phyloP scores from a whole-genome alignment of 2,113 vertebrate species.

The Ancistrus triradiatus region DNA sequence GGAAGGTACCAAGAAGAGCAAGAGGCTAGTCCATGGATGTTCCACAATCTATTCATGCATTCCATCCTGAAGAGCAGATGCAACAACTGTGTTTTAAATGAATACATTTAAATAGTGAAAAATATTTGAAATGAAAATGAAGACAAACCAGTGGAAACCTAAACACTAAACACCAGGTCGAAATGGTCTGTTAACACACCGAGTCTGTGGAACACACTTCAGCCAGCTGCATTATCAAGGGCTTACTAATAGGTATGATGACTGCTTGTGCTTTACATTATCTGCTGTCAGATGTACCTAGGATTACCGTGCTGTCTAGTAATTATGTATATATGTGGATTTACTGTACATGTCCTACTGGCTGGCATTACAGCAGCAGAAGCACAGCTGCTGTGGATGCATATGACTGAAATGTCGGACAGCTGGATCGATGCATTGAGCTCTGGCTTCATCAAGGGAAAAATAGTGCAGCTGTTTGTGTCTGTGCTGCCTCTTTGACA shows the following conservation, averaged over 20 bases:
- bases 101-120: too few relatives aligned
- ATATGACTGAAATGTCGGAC: background rate
- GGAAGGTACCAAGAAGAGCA: too few relatives aligned
- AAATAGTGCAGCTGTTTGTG: conserved; percentile 3
- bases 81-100: too few relatives aligned
- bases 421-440: conserved; percentile 26
- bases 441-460: conserved; percentile 8
- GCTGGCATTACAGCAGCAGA: background rate
- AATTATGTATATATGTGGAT: background rate
- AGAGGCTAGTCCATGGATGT: too few relatives aligned
- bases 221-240: too few relatives aligned
- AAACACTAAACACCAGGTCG: too few relatives aligned
- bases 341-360: conserved; percentile 21
- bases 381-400: background rate
- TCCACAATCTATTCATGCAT: too few relatives aligned
- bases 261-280: conserved; percentile 2
- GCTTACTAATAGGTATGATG: background rate
- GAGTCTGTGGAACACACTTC: too few relatives aligned
- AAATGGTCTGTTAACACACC: too few relatives aligned
- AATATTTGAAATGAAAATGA: too few relatives aligned
- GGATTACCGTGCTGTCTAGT: conserved; percentile 11
- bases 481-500: conserved; percentile 1
- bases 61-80: too few relatives aligned
- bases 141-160: too few relatives aligned
- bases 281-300: conserved; percentile 16